Conservation (phyloP, 2,888 invertebrate genomes). For the Physocephala rufipes region DNA sequence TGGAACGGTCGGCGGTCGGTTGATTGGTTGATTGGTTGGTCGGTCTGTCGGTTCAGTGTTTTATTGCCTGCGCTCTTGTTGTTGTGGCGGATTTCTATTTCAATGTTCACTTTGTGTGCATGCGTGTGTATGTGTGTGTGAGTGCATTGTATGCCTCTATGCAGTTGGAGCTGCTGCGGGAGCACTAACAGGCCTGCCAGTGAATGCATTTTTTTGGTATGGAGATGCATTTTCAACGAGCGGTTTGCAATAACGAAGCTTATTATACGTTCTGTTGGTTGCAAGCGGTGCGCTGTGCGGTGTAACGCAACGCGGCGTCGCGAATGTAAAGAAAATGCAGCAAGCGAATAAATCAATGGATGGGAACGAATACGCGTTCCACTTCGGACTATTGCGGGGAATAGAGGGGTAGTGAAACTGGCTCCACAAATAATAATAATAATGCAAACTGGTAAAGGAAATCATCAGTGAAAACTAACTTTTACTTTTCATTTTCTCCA, state of each 20-base stretch:
- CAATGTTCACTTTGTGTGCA: not conserved
- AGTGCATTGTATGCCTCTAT: not conserved
- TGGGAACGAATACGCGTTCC: constrained; percentile 7
- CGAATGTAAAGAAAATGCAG: too few relatives aligned
- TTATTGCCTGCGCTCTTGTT: too few relatives aligned
- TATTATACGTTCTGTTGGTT: not conserved
- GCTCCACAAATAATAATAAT: not conserved
- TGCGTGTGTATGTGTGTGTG: not conserved
- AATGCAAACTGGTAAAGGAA: constrained; percentile 20
- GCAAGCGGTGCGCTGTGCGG: not conserved
- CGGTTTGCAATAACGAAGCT: too few relatives aligned
- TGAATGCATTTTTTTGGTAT: constrained; percentile 29
- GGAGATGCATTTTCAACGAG: constrained; percentile 25
- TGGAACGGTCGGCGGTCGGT: too few relatives aligned
- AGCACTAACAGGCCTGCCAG: too few relatives aligned
- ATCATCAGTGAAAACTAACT: constrained; percentile 61
- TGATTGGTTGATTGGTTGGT: not conserved
- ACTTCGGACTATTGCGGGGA: not conserved
- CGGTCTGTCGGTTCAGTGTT: not conserved
- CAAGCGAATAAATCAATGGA: not conserved
- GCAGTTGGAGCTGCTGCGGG: too few relatives aligned
- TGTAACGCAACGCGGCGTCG: too few relatives aligned
- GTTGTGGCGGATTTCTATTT: too few relatives aligned
- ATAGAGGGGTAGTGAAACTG: constrained; percentile 13
- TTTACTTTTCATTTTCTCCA: constrained; percentile 57